These are phyloP conservation scores for Myxocyprinus asiaticus DNA, from an alignment of 2,113 vertebrate genomes.

Conservation along the genomic window DNA sequence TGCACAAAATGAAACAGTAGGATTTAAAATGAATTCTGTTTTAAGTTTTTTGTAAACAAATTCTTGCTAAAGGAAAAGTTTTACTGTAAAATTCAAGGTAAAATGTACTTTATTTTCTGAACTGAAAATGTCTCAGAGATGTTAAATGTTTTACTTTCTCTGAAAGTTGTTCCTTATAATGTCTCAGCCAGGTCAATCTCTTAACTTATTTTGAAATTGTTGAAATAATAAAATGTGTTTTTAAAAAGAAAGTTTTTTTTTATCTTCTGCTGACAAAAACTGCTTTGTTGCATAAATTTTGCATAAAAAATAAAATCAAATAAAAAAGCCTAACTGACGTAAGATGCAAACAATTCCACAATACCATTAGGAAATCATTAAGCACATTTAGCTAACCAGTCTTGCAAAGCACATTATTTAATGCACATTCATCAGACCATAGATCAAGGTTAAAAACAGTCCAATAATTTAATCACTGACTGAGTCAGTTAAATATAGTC, in stretches of 20 bases:
- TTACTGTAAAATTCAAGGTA: slow-evolving; percentile 60
- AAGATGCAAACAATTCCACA: neutral
- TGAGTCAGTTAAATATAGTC: neutral
- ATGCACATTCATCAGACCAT: neutral
- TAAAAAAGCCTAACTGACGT: neutral
- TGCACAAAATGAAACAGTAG: slow-evolving; percentile 50
- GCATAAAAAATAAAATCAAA: neutral
- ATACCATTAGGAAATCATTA: neutral
- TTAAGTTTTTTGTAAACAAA: slow-evolving; percentile 54
- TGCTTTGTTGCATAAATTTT: neutral
- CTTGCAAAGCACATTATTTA: neutral
- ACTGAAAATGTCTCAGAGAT: slow-evolving; percentile 37
- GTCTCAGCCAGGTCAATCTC: slow-evolving; percentile 57
- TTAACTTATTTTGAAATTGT: slow-evolving; percentile 76
- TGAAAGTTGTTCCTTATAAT: slow-evolving; percentile 40
- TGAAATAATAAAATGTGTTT: slow-evolving; percentile 59
- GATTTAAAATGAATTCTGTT: slow-evolving; percentile 55
- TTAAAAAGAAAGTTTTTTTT: slow-evolving; percentile 28
- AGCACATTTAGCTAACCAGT: neutral
- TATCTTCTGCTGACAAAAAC: slow-evolving; percentile 23
- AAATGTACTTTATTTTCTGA: slow-evolving; percentile 30
- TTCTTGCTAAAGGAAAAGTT: slow-evolving; percentile 29
- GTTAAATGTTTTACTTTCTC: slow-evolving; percentile 44
- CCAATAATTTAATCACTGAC: neutral
- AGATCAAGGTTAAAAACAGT: neutral